Conservation (phyloP, 2,113 vertebrate genomes). For the Hylia prasina region DNA sequence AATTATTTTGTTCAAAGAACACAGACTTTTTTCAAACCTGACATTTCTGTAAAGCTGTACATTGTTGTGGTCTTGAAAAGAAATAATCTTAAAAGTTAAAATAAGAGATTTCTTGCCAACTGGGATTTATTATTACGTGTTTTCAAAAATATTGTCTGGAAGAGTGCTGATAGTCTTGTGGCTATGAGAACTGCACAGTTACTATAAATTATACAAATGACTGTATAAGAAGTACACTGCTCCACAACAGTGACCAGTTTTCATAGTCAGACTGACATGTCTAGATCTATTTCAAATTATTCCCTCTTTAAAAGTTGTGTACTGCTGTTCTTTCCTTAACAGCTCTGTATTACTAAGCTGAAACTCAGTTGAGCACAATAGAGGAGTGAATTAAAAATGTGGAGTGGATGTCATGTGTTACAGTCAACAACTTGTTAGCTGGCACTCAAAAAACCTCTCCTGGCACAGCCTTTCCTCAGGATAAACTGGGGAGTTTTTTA, state of each 20-base stretch:
- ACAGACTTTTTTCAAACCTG: background rate
- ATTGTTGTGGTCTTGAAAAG: conserved; percentile 1
- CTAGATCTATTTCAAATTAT: background rate
- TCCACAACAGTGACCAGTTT: background rate
- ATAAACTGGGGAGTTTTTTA: background rate
- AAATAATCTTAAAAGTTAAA: background rate
- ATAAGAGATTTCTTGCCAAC: background rate
- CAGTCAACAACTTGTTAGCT: background rate
- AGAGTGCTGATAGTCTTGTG: background rate
- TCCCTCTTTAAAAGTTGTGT: background rate
- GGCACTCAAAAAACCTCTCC: background rate
- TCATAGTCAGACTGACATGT: background rate
- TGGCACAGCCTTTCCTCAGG: background rate
- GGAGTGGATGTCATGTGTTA: background rate
- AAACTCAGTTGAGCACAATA: background rate
- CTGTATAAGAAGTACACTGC: background rate
- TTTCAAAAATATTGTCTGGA: background rate
- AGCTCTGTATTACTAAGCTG: background rate
- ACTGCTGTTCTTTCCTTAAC: background rate
- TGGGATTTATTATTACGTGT: background rate
- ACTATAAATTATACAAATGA: background rate
- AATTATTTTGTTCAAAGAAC: background rate
- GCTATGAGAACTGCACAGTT: background rate
- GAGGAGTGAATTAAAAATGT: background rate
- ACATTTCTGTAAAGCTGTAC: background rate